These are phyloP conservation scores for Lichenostomus cassidix DNA, from an alignment of 2,113 vertebrate genomes.

Conservation along the genomic window DNA sequence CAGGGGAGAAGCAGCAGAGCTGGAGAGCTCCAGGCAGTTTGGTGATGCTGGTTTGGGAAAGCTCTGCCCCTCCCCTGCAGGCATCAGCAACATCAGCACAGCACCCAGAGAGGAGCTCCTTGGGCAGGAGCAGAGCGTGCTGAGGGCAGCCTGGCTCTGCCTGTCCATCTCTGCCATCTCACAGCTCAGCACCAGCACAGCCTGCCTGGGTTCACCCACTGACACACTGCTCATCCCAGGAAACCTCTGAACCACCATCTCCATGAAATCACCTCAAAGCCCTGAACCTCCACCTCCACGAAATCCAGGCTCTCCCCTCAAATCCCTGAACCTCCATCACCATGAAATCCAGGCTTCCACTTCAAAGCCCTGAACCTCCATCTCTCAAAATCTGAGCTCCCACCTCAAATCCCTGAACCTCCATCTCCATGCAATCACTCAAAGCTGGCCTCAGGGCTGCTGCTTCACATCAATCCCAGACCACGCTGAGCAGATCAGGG, in stretches of 20 bases:
- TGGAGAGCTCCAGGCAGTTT: neutral
- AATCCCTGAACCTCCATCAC: no score
- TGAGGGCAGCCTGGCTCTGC: neutral
- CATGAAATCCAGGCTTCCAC: no score
- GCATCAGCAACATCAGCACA: fast-evolving
- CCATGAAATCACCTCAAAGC: no score
- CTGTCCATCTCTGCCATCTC: fast-evolving
- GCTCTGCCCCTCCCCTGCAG: neutral
- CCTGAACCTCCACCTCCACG: fast-evolving
- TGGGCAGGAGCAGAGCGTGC: fast-evolving
- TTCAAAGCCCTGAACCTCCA: no score
- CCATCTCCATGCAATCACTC: fast-evolving
- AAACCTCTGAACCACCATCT: no score
- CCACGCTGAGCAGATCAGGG: neutral
- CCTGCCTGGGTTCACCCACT: fast-evolving
- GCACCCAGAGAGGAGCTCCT: fast-evolving
- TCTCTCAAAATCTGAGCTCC: no score
- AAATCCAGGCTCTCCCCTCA: no score
- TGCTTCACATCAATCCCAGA: neutral
- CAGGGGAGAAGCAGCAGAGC: neutral
- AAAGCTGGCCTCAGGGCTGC: neutral
- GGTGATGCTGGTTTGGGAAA: fast-evolving
- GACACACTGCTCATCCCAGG: fast-evolving
- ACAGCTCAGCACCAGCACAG: neutral
- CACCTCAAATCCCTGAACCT: neutral